phyloP scores from a whole-genome alignment of 2,888 invertebrate species.

The Erebia palarica region DNA sequence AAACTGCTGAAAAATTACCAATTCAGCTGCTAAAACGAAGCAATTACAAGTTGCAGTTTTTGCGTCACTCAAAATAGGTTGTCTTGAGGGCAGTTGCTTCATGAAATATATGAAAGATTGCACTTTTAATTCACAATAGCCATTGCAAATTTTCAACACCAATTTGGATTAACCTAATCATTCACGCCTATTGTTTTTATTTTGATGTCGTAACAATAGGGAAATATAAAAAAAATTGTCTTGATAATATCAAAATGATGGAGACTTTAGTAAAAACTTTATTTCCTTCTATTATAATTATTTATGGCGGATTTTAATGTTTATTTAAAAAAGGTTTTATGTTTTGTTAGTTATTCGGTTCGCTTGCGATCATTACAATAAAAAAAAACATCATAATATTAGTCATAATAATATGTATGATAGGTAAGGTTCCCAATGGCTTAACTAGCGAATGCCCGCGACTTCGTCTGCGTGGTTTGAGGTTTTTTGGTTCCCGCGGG shows the following conservation, averaged over 20 bases:
- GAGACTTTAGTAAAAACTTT: neutral
- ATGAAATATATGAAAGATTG: neutral
- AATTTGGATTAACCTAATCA: slow-evolving; percentile 12
- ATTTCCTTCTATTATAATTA: neutral
- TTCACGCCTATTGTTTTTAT: slow-evolving; percentile 8
- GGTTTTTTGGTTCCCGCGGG: too few species aligned
- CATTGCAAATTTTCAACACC: slow-evolving; percentile 17
- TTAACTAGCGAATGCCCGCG: too few species aligned
- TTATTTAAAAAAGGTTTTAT: neutral
- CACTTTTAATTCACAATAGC: neutral
- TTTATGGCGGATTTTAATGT: neutral
- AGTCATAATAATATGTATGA: neutral
- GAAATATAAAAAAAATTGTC: neutral
- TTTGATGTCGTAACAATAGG: neutral
- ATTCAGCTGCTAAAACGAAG: too few species aligned
- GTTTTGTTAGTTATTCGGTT: neutral
- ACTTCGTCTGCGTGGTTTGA: too few species aligned
- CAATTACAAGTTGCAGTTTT: too few species aligned
- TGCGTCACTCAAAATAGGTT: too few species aligned
- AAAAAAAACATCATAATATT: neutral
- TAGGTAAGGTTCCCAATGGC: too few species aligned
- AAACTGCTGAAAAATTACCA: too few species aligned
- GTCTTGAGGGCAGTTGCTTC: too few species aligned
- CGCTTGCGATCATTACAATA: neutral
- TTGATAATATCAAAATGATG: slow-evolving; percentile 5